phyloP scores from a whole-genome alignment of 2,113 vertebrate genomes.

The Ramphastos sulfuratus region DNA sequence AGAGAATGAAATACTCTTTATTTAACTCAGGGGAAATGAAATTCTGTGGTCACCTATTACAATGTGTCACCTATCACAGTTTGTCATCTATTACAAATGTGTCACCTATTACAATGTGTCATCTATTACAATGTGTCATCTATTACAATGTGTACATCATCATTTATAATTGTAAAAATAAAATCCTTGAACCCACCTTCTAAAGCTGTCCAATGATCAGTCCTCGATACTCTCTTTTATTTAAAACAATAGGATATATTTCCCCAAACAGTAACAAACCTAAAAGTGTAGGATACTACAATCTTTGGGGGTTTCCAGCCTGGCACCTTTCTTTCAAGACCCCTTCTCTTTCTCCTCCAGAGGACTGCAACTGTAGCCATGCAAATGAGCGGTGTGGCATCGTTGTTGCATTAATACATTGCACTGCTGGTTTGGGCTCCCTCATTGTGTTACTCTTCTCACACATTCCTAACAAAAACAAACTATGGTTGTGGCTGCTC shows the following conservation, averaged over 20 bases:
- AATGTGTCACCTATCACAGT: too few relatives aligned
- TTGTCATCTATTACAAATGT: too few relatives aligned
- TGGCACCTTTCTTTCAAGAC: not conserved
- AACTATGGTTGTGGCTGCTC: not conserved
- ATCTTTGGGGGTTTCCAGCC: not conserved
- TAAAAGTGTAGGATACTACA: not conserved
- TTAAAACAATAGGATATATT: constrained; percentile 56
- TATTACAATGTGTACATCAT: not conserved
- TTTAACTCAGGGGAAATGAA: constrained; percentile 47
- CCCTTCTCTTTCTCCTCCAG: not conserved
- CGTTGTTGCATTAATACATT: constrained; percentile 4
- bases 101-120: not conserved
- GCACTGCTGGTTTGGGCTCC: not conserved
- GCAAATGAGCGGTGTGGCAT: not conserved
- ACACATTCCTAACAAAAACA: not conserved
- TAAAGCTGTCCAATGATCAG: not conserved
- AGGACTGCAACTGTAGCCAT: not conserved
- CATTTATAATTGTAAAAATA: not conserved
- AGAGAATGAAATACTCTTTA: constrained; percentile 71
- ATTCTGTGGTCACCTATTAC: not conserved
- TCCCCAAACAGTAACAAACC: not conserved
- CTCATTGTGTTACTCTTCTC: not conserved
- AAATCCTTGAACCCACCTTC: not conserved
- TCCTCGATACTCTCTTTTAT: not conserved
- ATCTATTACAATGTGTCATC: not conserved